Base-by-base conservation (phyloP, 2,888 invertebrate species). In the Panorpa germanica region DNA sequence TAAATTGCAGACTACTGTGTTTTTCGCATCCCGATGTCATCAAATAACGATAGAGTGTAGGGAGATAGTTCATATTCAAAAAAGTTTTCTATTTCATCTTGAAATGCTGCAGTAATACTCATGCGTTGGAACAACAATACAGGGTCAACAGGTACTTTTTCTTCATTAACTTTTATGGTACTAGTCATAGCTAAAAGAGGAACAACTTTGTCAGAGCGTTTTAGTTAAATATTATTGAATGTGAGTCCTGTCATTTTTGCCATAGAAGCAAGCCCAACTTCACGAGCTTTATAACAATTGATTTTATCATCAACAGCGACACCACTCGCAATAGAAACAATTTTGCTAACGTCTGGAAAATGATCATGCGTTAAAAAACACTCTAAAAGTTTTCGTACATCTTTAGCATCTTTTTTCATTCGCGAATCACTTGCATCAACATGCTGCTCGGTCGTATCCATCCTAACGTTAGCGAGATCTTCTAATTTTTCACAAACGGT, bases 371-470 rank as follows among this genome's bases (percentile, higher is more conserved):
- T 13, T 37, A 37, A 39, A 25, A 47, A 44, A 45, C 44, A 50
- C 33, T 45, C 40, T 4, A 39, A 4, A 38, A 50, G 42, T 39
- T 35, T 49, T 36, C 32, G 17, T 11, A 44, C 29, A 30, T 44
- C 44, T 37, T 34, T 22, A 35, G 31, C 21, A 40, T 47, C 43
- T 42, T 36, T 45, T 29, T 45, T 44, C 34, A 47, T 35, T 36
- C 47, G 37, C 31, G 47, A 46, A 41, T 46, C 42, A 36, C 47
- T 46, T 26, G 45, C 42, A 44, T 49, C 49, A 24, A 49, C 46
- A 43, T 51, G 48, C 39, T 50, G 49, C 2, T 49, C 47, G 2
- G 41, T 41, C 9, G 43, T 42, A 36, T 43, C 44, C 39, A 46
- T 41, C 26, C 37, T 31, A 38, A 44, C 42, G 40, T 46, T 43